These are phyloP conservation scores for Agonopterix alstromeriana DNA, from an alignment of 2,888 invertebrate species.

Conservation along the genomic window DNA sequence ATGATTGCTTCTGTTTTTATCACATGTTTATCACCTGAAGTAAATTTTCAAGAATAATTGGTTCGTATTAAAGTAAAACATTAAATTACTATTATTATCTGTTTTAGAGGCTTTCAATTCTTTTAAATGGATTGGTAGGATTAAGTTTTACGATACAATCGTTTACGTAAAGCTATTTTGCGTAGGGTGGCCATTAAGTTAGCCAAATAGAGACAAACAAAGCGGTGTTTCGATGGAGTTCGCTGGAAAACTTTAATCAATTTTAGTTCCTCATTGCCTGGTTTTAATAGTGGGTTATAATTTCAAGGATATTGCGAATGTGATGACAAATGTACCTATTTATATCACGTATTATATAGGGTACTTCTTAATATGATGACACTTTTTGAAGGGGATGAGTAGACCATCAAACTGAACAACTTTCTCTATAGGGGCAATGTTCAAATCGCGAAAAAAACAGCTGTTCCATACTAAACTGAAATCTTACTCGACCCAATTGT, in stretches of 20 bases:
- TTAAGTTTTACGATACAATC: constrained; percentile 1
- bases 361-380: too few relatives aligned
- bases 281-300: too few relatives aligned
- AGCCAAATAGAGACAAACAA: constrained; percentile 16
- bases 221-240: constrained; percentile 1
- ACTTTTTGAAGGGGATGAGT: too few relatives aligned
- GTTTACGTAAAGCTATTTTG: constrained; percentile 9
- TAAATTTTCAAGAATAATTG: background rate
- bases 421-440: too few relatives aligned
- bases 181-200: constrained; percentile 28
- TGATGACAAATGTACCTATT: too few relatives aligned
- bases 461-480: too few relatives aligned
- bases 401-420: too few relatives aligned
- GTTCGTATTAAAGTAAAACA: constrained; percentile 4
- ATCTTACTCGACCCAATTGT: too few relatives aligned
- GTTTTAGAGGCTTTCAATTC: constrained; percentile 35
- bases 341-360: too few relatives aligned
- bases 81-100: constrained; percentile 8
- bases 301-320: too few relatives aligned
- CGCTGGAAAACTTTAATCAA: background rate
- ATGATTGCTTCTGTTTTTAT: constrained; percentile 40
- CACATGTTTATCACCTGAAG: background rate
- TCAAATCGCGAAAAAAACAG: too few relatives aligned
- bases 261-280: too few relatives aligned
- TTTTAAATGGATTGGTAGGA: background rate